Base-by-base conservation (phyloP, 2,888 invertebrate genomes). In the Mimas tiliae region DNA sequence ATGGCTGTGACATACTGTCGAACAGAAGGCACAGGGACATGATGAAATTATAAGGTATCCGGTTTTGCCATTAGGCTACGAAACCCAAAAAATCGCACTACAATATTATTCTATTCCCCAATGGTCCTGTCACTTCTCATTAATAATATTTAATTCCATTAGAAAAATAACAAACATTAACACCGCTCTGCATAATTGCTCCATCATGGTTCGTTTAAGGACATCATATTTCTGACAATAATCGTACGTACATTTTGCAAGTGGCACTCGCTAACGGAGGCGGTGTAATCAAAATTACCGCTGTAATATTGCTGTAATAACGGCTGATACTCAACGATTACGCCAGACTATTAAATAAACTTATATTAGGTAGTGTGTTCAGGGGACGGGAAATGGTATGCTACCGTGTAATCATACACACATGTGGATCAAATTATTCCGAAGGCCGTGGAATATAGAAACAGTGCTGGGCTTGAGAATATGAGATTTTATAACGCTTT, bases 301-400 rank as follows among this genome's bases (percentile, higher is more conserved):
- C 12, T 12, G 58, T 58, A 42, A 58, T 58, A 42, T 58, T 19
- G 58, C 42, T 42, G 58, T 58, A 58, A 58, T 58, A 58, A 58
- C 58, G 58, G 27, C 11, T 58, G 42, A 58, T 38, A 42, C 42
- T 38, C 42, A 58, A 58, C 12, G 58, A 19, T 58, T 42, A 38
- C 42, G 42, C 19, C 42, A 58, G 58, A 58, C 58, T 58, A 58
- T 58, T 58, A 58, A 58, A 58, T 58, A 42, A 42, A 58, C 38
- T 58, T 19, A 38, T 42, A 58, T 58, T 58, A n/a, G n/a, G n/a
- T n/a, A 58, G 42, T 42, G 53, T 53, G 58, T 42, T 58, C 38
- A 38, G 19, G 58, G 27, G 38, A 21, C 38, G 42, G 19, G 58
- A 58, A 58, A 12, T 42, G 42, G 42, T 42, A 38, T 6, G 19